phyloP scores from a whole-genome alignment of 2,888 invertebrate species.

The Polymixis flavicincta region DNA sequence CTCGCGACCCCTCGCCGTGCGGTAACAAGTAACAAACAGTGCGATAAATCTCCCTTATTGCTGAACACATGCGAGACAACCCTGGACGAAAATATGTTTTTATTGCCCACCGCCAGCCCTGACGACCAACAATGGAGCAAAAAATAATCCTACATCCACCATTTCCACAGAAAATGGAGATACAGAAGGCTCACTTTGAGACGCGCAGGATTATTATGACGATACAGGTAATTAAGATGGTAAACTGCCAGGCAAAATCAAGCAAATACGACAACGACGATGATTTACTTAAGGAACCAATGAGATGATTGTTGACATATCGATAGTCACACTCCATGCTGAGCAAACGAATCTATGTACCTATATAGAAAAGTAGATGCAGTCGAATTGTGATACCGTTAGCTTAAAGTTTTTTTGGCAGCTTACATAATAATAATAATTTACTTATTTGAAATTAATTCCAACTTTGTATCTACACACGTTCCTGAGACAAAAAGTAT shows the following conservation, averaged over 20 bases:
- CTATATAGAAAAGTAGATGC: too few relatives aligned
- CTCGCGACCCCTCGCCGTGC: constrained; percentile 28
- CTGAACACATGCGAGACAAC: constrained; percentile 68
- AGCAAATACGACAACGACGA: neutral
- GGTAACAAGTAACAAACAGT: constrained; percentile 74
- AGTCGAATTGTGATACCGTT: neutral
- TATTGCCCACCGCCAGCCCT: constrained; percentile 65
- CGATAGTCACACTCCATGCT: neutral
- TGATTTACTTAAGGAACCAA: too few relatives aligned
- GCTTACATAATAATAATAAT: too few relatives aligned
- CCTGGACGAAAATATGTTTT: constrained; percentile 74
- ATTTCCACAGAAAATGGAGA: neutral
- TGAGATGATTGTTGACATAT: too few relatives aligned
- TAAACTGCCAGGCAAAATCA: neutral
- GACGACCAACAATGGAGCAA: constrained; percentile 56
- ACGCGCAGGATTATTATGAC: neutral
- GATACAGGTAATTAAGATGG: neutral
- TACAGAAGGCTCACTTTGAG: constrained; percentile 33
- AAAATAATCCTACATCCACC: constrained; percentile 57
- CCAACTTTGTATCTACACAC: too few relatives aligned
- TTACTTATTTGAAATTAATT: too few relatives aligned
- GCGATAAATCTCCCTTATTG: constrained; percentile 76
- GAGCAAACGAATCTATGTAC: neutral
- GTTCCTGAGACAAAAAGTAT: too few relatives aligned
- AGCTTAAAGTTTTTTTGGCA: neutral